Conservation (phyloP, 2,113 vertebrate species). For the Poeciliopsis turrubarensis region DNA sequence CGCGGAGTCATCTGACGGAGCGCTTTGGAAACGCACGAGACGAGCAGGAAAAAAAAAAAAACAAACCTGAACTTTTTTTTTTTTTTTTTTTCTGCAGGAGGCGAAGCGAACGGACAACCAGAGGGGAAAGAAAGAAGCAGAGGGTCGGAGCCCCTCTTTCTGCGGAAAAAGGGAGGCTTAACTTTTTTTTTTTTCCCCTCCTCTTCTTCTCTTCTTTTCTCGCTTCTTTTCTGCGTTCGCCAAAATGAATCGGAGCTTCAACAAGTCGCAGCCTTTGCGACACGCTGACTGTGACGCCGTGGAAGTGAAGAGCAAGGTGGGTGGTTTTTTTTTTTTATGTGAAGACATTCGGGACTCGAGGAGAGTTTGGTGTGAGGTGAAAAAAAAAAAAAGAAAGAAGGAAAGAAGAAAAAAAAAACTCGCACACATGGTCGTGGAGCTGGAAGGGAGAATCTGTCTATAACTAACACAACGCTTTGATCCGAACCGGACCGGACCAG, state of each 20-base stretch:
- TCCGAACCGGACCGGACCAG: neutral
- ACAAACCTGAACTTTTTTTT: neutral
- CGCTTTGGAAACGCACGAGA: neutral
- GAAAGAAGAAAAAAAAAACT: too few relatives aligned
- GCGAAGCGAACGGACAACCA: constrained; percentile 23
- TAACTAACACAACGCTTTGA: neutral
- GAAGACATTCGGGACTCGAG: neutral
- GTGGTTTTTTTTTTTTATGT: constrained; percentile 21
- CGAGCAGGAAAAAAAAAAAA: constrained; percentile 7
- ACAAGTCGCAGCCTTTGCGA: constrained; percentile 89
- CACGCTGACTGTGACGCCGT: constrained; percentile 86
- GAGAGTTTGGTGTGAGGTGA: neutral
- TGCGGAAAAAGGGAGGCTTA: constrained; percentile 61
- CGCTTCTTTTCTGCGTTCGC: too few relatives aligned
- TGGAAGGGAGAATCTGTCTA: constrained; percentile 20
- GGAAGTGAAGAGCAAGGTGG: constrained; percentile 98
- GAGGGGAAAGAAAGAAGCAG: neutral
- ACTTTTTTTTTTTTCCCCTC: too few relatives aligned
- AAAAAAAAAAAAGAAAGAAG: neutral
- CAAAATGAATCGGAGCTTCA: constrained; percentile 92
- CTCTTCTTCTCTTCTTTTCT: neutral
- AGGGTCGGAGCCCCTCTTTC: constrained; percentile 58
- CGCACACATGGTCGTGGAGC: constrained; percentile 50
- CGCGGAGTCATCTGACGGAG: constrained; percentile 38
- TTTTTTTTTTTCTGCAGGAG: neutral